Percentiles rank a stretch among this genome's conserved stretches.
phyloP scores from a whole-genome alignment of 2,888 invertebrate species.

The Dexiosoma caninum region DNA sequence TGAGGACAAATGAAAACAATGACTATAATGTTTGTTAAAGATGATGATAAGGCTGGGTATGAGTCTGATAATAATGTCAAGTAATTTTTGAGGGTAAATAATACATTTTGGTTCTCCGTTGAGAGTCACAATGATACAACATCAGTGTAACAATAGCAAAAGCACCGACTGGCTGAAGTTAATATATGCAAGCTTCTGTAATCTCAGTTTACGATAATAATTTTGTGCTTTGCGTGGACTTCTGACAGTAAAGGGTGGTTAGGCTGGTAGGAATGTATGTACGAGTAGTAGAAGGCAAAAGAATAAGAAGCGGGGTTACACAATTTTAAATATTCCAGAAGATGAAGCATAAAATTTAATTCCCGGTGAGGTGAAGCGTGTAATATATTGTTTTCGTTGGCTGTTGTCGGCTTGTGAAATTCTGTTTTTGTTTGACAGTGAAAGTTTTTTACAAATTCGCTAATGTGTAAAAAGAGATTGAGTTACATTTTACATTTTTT shows the following conservation, averaged over 20 bases:
- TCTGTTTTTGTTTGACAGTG: constrained; percentile 11
- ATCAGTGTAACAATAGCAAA: neutral
- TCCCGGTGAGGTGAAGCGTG: constrained; percentile 67
- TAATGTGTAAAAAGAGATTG: constrained; percentile 15
- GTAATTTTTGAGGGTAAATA: constrained; percentile 58
- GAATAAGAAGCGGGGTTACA: neutral
- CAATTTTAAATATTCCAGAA: constrained; percentile 40
- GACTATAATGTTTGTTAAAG: constrained; percentile 21
- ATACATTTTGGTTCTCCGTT: constrained; percentile 32
- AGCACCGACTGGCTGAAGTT: constrained; percentile 34
- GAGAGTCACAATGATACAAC: neutral
- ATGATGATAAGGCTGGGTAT: constrained; percentile 36
- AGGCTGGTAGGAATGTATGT: too few relatives aligned
- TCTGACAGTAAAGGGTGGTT: neutral
- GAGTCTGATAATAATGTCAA: constrained; percentile 60
- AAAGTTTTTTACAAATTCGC: constrained; percentile 28
- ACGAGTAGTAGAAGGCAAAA: neutral
- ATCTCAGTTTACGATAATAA: constrained; percentile 57
- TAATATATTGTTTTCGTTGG: constrained; percentile 64
- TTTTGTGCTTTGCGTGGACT: constrained; percentile 12
- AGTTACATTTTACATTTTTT: too few relatives aligned
- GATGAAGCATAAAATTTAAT: constrained; percentile 66
- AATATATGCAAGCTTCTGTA: constrained; percentile 61
- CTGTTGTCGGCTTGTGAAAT: neutral
- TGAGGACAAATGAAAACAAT: constrained; percentile 32